Conservation (phyloP, 2,888 invertebrate species). For the Agonopterix subpropinquella region DNA sequence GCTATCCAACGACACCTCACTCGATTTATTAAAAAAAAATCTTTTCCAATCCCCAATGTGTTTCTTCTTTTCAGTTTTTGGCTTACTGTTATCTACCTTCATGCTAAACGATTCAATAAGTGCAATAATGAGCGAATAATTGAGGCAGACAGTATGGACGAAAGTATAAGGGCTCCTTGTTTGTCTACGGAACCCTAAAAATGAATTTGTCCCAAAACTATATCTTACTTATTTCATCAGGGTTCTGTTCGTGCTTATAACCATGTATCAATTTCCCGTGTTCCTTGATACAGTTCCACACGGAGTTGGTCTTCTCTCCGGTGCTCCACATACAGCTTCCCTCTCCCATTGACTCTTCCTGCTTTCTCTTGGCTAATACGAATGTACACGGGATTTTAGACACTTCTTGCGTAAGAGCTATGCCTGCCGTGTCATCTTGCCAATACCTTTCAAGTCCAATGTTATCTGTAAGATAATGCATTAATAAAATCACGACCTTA, state of each 20-base stretch:
- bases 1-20: too few species aligned
- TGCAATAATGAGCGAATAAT: too few species aligned
- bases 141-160: too few species aligned
- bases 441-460: slow-evolving; percentile 65
- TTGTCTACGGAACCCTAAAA: too few species aligned
- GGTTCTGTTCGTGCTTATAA: slow-evolving; percentile 35
- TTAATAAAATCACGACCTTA: too few species aligned
- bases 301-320: slow-evolving; percentile 75
- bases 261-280: slow-evolving; percentile 79
- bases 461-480: slow-evolving; percentile 39
- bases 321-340: slow-evolving; percentile 66
- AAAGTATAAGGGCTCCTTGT: too few species aligned
- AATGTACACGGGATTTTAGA: slow-evolving; percentile 80
- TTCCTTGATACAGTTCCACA: slow-evolving; percentile 86
- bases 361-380: slow-evolving; percentile 74
- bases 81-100: too few species aligned
- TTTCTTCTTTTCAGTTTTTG: too few species aligned
- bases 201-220: too few species aligned
- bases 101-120: too few species aligned
- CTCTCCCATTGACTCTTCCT: slow-evolving; percentile 63
- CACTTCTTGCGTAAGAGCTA: slow-evolving; percentile 81
- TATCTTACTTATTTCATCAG: slow-evolving; percentile 14
- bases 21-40: too few species aligned
- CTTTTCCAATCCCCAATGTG: too few species aligned
- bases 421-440: slow-evolving; percentile 75